Conservation (phyloP, 2,797 vertebrate species). For the Coccyzus lansbergi region DNA sequence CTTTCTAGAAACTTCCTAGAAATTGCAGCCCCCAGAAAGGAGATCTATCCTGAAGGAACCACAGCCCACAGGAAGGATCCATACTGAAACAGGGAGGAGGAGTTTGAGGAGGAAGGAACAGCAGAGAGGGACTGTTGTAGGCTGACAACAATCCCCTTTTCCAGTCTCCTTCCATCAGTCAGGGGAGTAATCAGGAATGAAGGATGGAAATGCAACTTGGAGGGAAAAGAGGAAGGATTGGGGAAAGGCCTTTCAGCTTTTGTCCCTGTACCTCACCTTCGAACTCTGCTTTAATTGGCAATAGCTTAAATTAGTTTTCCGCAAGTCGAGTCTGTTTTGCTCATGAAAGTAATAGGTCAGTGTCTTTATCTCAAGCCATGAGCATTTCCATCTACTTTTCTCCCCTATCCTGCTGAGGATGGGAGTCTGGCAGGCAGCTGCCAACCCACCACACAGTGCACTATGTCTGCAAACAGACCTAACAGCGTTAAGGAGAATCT, state of each 20-base stretch:
- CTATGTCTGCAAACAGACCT: not conserved
- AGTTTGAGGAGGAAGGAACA: not conserved
- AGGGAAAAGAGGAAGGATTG: not conserved
- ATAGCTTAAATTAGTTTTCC: not conserved
- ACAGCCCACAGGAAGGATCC: not conserved
- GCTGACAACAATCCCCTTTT: not conserved
- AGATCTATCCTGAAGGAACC: not conserved
- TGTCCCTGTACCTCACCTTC: not conserved
- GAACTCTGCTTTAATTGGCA: not conserved
- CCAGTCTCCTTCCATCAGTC: not conserved
- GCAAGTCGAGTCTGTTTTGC: not conserved
- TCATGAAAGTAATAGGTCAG: not conserved
- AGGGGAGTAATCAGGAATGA: not conserved
- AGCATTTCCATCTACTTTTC: not conserved
- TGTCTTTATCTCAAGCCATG: not conserved
- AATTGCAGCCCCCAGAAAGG: no score
- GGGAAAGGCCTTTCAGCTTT: not conserved
- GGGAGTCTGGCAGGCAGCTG: not conserved
- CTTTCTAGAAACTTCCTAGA: not conserved
- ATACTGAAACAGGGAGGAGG: not conserved
- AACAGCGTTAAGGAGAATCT: not conserved
- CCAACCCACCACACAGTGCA: not conserved
- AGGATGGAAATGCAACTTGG: not conserved
- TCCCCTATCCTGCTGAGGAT: not conserved
- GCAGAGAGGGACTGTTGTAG: not conserved